A percentile compares a stretch with the other conserved stretches of the same genome.
These are phyloP conservation scores for Spongilla lacustris DNA, from an alignment of 37 sponge, comb jelly and placozoan species.

Conservation along the genomic window DNA sequence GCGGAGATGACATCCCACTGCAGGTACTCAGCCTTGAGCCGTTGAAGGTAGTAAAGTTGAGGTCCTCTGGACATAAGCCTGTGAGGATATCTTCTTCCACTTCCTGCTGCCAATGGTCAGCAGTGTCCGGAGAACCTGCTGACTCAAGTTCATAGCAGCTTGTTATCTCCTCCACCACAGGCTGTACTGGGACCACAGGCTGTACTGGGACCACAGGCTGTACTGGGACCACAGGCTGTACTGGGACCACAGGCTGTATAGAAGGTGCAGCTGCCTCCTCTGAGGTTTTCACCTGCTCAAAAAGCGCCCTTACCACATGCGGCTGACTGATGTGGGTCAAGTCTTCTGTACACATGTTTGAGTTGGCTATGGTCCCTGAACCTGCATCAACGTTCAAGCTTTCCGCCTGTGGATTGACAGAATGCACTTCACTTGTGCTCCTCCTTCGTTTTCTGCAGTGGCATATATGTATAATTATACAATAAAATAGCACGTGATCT, in stretches of 20 bases:
- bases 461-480: neutral
- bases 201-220: neutral
- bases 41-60: constrained; percentile 18
- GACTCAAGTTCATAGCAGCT: neutral
- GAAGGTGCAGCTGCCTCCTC: too few species aligned
- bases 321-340: neutral
- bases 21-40: neutral
- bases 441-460: neutral
- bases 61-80: constrained; percentile 66
- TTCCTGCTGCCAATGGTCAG: neutral
- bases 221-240: neutral
- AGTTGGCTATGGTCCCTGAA: too few species aligned
- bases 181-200: neutral
- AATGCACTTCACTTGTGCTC: neutral
- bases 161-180: neutral
- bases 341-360: neutral
- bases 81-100: constrained; percentile 35
- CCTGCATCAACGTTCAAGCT: neutral
- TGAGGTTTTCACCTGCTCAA: neutral
- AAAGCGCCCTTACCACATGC: neutral
- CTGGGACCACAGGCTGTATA: neutral
- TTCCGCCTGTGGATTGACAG: neutral
- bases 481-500: too few species aligned
- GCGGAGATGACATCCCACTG: constrained; percentile 6
- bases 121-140: neutral